phyloP scores from a whole-genome alignment of 1,140 invertebrate species.

The Pogonognathellus flavescens region DNA sequence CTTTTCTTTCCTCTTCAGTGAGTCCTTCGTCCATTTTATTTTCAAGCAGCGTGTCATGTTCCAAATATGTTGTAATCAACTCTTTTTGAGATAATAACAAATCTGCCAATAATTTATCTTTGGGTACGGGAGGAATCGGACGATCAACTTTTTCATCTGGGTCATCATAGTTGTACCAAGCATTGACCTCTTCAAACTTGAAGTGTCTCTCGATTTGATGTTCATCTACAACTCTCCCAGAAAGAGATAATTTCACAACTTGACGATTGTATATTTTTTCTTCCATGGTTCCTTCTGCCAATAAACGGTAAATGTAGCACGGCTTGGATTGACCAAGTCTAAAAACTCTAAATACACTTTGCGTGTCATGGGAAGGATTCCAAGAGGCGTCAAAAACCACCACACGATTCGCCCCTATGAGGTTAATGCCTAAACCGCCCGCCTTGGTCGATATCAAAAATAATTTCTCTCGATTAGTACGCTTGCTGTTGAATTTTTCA shows the following conservation, averaged over 20 bases:
- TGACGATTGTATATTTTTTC: slow-evolving; percentile 98
- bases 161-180: slow-evolving; percentile 87
- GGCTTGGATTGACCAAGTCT: slow-evolving; percentile 92
- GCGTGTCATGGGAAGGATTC: slow-evolving; percentile 98
- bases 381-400: slow-evolving; percentile 98
- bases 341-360: slow-evolving; percentile 97
- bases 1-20: slow-evolving; percentile 90
- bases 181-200: slow-evolving; percentile 86
- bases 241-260: slow-evolving; percentile 93
- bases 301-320: slow-evolving; percentile 95
- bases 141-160: slow-evolving; percentile 75
- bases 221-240: slow-evolving; percentile 95
- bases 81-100: slow-evolving; percentile 81
- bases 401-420: slow-evolving; percentile 95
- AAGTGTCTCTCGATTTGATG: slow-evolving; percentile 98
- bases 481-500: slow-evolving; percentile 82
- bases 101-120: slow-evolving; percentile 89
- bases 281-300: slow-evolving; percentile 97
- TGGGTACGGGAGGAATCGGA: slow-evolving; percentile 70
- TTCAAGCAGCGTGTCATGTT: slow-evolving; percentile 94
- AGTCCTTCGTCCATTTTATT: slow-evolving; percentile 89
- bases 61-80: slow-evolving; percentile 85
- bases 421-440: slow-evolving; percentile 95
- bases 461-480: slow-evolving; percentile 77
- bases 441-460: slow-evolving; percentile 97